phyloP scores from a whole-genome alignment of 2,113 vertebrate species.

The Cinclus mexicanus region DNA sequence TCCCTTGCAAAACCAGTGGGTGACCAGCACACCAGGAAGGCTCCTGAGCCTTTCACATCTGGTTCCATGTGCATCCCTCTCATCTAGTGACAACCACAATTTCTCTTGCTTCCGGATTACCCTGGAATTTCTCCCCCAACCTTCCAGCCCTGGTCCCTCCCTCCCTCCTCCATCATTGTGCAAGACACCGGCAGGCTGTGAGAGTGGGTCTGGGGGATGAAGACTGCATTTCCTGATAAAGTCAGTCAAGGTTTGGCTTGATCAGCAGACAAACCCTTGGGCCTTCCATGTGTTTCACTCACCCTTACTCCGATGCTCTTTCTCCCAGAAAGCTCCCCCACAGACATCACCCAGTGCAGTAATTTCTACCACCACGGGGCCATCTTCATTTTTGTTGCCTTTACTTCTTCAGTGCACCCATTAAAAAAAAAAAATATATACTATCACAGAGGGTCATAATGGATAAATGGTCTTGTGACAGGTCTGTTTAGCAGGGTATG shows the following conservation, averaged over 20 bases:
- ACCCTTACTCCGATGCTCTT: background rate
- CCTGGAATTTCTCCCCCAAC: background rate
- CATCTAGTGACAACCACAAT: background rate
- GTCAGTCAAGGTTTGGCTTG: background rate
- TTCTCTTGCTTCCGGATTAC: background rate
- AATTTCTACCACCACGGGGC: background rate
- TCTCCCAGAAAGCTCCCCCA: background rate
- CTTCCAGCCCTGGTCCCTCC: background rate
- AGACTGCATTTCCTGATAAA: background rate
- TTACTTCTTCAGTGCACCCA: background rate
- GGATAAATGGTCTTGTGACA: background rate
- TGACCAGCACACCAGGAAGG: background rate
- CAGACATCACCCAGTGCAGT: background rate
- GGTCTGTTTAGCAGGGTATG: background rate
- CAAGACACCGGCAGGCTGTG: background rate
- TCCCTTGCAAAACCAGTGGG: background rate
- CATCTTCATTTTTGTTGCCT: background rate
- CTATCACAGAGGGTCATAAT: background rate
- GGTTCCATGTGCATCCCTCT: background rate
- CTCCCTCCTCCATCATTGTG: background rate
- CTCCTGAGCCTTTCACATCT: background rate
- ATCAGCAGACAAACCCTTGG: background rate
- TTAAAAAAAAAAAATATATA: background rate
- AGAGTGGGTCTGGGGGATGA: background rate
- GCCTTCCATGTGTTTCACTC: background rate